These are phyloP conservation scores for Lumbricus terrestris DNA, from an alignment of 2,888 invertebrate species.

Conservation along the genomic window DNA sequence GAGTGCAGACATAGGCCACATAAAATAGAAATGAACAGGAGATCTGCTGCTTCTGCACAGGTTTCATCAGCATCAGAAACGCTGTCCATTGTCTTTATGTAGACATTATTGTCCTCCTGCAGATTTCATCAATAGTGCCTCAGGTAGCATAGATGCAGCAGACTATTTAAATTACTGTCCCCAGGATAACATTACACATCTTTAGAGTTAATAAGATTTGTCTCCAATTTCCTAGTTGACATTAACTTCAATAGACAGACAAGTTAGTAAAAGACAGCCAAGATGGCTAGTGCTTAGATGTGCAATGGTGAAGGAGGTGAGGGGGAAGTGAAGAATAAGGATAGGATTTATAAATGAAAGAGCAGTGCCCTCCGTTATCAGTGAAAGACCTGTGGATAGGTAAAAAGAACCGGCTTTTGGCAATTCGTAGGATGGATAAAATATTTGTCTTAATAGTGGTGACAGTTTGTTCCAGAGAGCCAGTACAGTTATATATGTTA, in stretches of 20 bases:
- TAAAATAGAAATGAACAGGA: not conserved
- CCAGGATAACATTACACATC: not conserved
- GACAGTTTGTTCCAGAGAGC: too few species aligned
- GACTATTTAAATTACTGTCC: not conserved
- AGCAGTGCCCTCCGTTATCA: too few species aligned
- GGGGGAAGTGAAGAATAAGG: too few species aligned
- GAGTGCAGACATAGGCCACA: not conserved
- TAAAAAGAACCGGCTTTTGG: too few species aligned
- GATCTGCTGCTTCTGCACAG: not conserved
- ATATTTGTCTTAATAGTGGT: too few species aligned
- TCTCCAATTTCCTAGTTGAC: not conserved
- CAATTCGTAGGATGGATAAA: too few species aligned
- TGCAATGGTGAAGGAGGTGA: too few species aligned
- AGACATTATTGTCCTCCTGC: not conserved
- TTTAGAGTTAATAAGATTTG: not conserved
- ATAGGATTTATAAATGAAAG: too few species aligned
- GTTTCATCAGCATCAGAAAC: not conserved
- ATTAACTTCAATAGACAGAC: not conserved
- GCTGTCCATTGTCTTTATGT: not conserved
- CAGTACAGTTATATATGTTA: too few species aligned
- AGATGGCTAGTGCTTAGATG: too few species aligned
- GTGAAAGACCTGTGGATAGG: too few species aligned
- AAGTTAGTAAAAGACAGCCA: not conserved
- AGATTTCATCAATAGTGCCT: not conserved
- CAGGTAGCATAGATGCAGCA: not conserved